A percentile compares a stretch with the other conserved stretches of the same genome.
phyloP scores from a whole-genome alignment of 2,113 vertebrate genomes.

The Cisticola juncidis region DNA sequence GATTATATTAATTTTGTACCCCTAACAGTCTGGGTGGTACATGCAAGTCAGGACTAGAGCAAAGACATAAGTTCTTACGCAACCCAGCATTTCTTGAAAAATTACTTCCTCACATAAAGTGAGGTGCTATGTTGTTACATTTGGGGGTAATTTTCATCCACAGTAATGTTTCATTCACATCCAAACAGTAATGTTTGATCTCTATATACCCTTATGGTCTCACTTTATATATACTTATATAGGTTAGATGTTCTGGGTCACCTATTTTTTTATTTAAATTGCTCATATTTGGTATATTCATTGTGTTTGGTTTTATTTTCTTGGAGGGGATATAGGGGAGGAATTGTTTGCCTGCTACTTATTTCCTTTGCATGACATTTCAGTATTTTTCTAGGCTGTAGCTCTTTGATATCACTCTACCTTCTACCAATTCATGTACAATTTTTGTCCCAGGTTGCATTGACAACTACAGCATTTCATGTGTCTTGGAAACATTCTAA shows the following conservation, averaged over 20 bases:
- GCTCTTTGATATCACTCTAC: background rate
- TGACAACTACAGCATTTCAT: background rate
- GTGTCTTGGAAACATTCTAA: background rate
- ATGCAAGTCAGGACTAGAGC: background rate
- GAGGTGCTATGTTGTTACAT: background rate
- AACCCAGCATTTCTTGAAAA: background rate
- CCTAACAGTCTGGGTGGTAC: background rate
- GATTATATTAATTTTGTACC: background rate
- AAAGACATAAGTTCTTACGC: background rate
- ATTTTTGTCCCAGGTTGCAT: background rate
- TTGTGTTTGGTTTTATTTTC: rapidly evolving
- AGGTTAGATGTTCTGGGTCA: background rate
- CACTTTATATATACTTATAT: background rate
- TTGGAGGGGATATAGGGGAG: rapidly evolving
- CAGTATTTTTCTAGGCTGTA: background rate
- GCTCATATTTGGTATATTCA: background rate
- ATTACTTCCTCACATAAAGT: background rate
- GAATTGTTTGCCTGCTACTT: background rate
- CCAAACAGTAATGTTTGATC: background rate
- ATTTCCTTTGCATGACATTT: background rate
- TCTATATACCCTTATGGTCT: background rate
- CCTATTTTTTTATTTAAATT: background rate
- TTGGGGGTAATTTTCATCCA: background rate
- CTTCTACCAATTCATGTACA: background rate
- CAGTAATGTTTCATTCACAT: too few species aligned